phyloP scores from a whole-genome alignment of 2,797 vertebrate species.

The Artibeus jamaicensis region DNA sequence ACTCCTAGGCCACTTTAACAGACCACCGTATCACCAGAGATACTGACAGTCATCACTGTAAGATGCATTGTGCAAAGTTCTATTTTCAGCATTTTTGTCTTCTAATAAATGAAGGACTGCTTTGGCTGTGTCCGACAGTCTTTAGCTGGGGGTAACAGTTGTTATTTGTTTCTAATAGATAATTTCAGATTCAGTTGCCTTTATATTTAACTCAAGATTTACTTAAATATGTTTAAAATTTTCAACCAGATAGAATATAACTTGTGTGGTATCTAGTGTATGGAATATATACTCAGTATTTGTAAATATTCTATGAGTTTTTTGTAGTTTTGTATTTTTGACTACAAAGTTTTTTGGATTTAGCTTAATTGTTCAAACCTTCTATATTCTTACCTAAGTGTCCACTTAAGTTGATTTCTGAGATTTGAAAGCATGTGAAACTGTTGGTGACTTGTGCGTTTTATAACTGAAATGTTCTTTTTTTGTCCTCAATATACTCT shows the following conservation, averaged over 20 bases:
- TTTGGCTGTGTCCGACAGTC: not conserved
- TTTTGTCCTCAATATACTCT: not conserved
- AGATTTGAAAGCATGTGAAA: not conserved
- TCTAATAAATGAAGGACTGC: not conserved
- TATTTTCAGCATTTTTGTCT: slow-evolving; percentile 10
- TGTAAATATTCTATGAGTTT: not conserved
- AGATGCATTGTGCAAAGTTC: not conserved
- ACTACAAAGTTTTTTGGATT: not conserved
- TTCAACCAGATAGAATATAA: not conserved
- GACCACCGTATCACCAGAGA: not conserved
- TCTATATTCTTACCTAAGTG: not conserved
- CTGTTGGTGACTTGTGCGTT: not conserved
- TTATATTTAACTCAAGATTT: slow-evolving; percentile 22
- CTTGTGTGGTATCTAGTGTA: not conserved
- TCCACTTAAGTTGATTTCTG: not conserved
- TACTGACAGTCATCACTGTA: not conserved
- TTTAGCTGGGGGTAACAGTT: not conserved
- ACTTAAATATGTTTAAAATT: not conserved
- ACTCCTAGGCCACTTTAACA: not conserved
- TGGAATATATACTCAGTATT: slow-evolving; percentile 11
- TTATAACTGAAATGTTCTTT: not conserved
- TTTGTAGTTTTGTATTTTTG: not conserved
- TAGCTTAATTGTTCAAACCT: not conserved
- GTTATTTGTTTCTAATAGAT: not conserved
- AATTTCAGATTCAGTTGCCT: not conserved